Evolutionary conservation across 2,113 vertebrate species (phyloP), one percentile per base, ranked within the genome.

Genomic region (Corythornis cristatus): DNA sequence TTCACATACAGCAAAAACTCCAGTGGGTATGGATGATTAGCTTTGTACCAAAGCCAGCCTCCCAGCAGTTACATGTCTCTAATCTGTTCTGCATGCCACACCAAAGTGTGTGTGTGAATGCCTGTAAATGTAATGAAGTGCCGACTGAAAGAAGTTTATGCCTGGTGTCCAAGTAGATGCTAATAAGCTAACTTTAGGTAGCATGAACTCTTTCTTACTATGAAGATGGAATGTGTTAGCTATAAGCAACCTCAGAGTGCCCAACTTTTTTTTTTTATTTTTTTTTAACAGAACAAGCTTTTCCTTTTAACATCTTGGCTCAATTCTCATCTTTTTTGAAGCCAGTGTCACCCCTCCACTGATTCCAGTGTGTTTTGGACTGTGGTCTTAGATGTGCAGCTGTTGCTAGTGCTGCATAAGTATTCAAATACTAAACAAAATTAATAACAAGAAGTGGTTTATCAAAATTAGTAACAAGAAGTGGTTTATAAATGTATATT

Each of bases 121-220:
- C 72, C 67, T 93, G 75, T 74, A 93, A 76, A 90, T 78, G 76
- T 86, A 83, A 91, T 75, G 79, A 91, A 93, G 48, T 71, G 76
- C 76, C 78, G 53, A 83, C 68, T 88, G 33, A 86, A 88, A 84
- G 26, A 88, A 93, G 72, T 86, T 91, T 77, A 88, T 81, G 70
- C 40, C 43, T 35, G 20, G 15, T 23, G 83, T 93, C 48, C 73
- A 90, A 67, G 77, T 90, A 91, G 75, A 67, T 68, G 86, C 68
- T 77, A 85, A 56, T 40, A 89, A 75, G 31, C 29, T 87, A 90
- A 87, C 28, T 42, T 70, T 72, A 72, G 48, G 50, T 66, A 85
- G 62, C 18, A 91, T 57, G 88, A 93, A 61, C 20, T 43, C 16
- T 26, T 83, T 74, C 62, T 81, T 46, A 61, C 33, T 88, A 86